Conservation (phyloP, 2,888 invertebrate species). For the Leptarthrus brevirostris region DNA sequence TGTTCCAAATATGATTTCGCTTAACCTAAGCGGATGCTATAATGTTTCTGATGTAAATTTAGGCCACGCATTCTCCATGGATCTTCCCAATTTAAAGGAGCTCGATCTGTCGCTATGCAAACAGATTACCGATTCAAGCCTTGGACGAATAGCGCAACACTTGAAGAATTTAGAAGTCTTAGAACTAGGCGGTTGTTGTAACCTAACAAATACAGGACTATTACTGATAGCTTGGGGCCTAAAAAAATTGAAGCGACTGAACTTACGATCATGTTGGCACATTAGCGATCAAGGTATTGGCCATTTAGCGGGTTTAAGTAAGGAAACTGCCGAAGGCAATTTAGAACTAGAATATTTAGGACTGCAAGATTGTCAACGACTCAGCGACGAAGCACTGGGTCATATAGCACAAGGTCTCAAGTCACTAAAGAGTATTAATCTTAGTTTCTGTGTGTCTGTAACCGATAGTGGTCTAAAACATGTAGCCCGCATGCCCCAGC, state of each 20-base stretch:
- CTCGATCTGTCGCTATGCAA: constrained; percentile 93
- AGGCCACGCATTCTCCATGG: constrained; percentile 82
- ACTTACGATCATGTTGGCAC: constrained; percentile 92
- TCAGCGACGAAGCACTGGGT: constrained; percentile 90
- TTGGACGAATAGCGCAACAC: constrained; percentile 85
- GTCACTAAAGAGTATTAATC: constrained; percentile 85
- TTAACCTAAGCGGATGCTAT: constrained; percentile 93
- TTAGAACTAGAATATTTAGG: constrained; percentile 85
- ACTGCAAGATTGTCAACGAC: constrained; percentile 93
- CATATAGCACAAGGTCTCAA: constrained; percentile 86
- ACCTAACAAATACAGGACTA: constrained; percentile 89
- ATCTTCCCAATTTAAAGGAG: constrained; percentile 80
- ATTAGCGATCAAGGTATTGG: constrained; percentile 92
- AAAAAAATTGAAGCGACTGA: constrained; percentile 83
- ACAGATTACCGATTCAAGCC: constrained; percentile 91
- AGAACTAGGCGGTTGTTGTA: constrained; percentile 91
- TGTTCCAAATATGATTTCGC: constrained; percentile 85
- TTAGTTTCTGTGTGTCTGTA: constrained; percentile 93
- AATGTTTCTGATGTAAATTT: constrained; percentile 90
- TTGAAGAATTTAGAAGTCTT: constrained; percentile 87
- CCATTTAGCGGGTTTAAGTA: constrained; percentile 82
- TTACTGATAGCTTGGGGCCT: constrained; percentile 89
- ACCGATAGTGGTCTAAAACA: constrained; percentile 93
- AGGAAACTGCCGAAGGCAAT: constrained; percentile 74
- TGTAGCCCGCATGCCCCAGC: constrained; percentile 83